Evolutionary conservation across 1,140 invertebrate genomes (phyloP).

Genomic region (Polyergus mexicanus): DNA sequence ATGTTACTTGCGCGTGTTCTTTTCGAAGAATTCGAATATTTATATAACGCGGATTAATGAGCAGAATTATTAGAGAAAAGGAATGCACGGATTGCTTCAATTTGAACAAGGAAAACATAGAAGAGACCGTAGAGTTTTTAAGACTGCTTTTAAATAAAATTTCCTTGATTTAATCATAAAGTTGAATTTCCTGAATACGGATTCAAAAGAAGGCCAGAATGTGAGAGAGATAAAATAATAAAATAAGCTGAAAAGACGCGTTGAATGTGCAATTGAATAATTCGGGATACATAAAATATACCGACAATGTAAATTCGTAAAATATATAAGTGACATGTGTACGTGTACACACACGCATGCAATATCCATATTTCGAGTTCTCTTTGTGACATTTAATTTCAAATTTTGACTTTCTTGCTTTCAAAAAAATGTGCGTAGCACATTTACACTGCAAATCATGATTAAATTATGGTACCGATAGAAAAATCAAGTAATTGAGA

Average conservation of each 20-base stretch:
- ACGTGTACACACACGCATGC: too few relatives aligned
- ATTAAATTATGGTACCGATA: conserved; percentile 8
- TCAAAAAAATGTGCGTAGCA: not conserved
- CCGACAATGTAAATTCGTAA: not conserved
- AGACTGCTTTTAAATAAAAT: conserved; percentile 6
- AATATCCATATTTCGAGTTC: too few relatives aligned
- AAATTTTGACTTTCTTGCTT: not conserved
- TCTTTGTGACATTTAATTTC: not conserved
- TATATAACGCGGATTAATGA: conserved; percentile 6
- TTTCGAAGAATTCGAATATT: not conserved
- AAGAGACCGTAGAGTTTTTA: conserved; percentile 28
- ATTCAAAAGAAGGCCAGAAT: conserved; percentile 16
- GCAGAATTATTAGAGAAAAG: not conserved
- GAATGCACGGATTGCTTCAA: not conserved
- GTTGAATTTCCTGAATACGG: not conserved
- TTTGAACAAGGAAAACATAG: not conserved
- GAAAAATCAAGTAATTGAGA: conserved; percentile 41
- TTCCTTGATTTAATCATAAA: conserved; percentile 15
- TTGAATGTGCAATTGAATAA: not conserved
- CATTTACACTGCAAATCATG: conserved; percentile 23
- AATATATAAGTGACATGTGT: not conserved
- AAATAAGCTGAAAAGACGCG: not conserved
- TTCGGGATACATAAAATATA: not conserved
- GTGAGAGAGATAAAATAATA: conserved; percentile 1
- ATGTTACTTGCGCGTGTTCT: not conserved